These are phyloP conservation scores for Tylochromis polylepis DNA, from an alignment of 2,113 vertebrate genomes.

Conservation along the genomic window DNA sequence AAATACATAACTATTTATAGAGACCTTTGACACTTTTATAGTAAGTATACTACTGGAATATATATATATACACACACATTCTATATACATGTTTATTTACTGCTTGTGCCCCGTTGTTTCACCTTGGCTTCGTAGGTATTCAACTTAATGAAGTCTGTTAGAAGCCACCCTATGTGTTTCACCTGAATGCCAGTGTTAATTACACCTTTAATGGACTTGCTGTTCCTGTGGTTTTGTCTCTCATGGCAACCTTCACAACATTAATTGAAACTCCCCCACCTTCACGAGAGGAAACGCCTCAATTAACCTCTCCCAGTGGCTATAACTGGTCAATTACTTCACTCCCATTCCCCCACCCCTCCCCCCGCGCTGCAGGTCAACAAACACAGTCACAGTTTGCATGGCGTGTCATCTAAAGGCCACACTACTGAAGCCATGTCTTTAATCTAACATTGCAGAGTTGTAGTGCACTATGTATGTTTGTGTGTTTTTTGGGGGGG, in stretches of 20 bases:
- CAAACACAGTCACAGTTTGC: slow-evolving; percentile 37
- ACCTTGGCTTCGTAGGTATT: neutral
- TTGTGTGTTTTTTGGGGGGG: neutral
- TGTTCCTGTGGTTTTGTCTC: slow-evolving; percentile 55
- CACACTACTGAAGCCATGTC: neutral
- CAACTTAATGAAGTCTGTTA: slow-evolving; percentile 38
- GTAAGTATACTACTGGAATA: neutral
- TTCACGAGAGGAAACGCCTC: slow-evolving; percentile 50
- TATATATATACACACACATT: neutral
- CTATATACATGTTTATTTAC: neutral
- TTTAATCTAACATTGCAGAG: neutral
- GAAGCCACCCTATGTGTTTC: slow-evolving; percentile 19
- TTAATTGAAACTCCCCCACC: slow-evolving; percentile 65
- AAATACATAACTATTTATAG: slow-evolving; percentile 44
- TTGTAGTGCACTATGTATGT: neutral
- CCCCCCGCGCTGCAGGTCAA: slow-evolving; percentile 16
- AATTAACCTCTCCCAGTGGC: slow-evolving; percentile 60
- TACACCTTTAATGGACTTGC: slow-evolving; percentile 57
- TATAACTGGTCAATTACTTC: slow-evolving; percentile 58
- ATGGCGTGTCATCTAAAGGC: slow-evolving; percentile 10
- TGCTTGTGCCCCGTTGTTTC: neutral
- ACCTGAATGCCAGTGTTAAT: slow-evolving; percentile 55
- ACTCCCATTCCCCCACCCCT: neutral
- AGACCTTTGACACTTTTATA: slow-evolving; percentile 4
- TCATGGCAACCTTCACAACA: slow-evolving; percentile 53